phyloP scores from a whole-genome alignment of 2,113 vertebrate genomes.

The Melanerpes aurifrons region DNA sequence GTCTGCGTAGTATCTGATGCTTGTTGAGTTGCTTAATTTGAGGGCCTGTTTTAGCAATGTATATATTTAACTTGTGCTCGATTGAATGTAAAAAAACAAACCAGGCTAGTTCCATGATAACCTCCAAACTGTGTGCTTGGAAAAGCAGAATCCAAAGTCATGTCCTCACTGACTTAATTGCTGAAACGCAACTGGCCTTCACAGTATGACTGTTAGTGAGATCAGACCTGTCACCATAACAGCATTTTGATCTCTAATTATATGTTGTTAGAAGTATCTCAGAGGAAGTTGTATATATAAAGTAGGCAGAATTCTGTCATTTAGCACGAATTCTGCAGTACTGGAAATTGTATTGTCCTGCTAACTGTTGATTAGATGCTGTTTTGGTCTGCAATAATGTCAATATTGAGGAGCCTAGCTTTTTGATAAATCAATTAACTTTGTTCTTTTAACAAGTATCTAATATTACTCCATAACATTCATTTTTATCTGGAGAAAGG shows the following conservation, averaged over 20 bases:
- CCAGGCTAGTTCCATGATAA: neutral
- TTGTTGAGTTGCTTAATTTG: neutral
- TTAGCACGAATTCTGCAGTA: neutral
- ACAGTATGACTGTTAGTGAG: neutral
- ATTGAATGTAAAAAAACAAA: neutral
- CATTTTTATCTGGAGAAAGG: neutral
- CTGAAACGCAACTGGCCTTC: neutral
- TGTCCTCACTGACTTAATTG: constrained; percentile 15
- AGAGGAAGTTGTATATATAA: neutral
- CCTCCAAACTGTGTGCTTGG: neutral
- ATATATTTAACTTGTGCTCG: neutral
- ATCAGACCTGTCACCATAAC: neutral
- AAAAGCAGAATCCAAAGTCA: neutral
- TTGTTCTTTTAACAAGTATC: neutral
- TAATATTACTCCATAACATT: neutral
- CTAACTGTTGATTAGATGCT: constrained; percentile 2
- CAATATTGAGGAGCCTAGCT: neutral
- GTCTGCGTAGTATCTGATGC: neutral
- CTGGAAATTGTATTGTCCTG: neutral
- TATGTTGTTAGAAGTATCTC: neutral
- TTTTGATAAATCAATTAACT: neutral
- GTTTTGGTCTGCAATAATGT: neutral
- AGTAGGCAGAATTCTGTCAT: neutral
- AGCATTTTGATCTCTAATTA: constrained; percentile 14
- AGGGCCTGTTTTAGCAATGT: neutral